Evolutionary conservation across 2,888 invertebrate species (phyloP), one percentile per base, ranked within the genome.

Genomic region (Theristus sp.): DNA sequence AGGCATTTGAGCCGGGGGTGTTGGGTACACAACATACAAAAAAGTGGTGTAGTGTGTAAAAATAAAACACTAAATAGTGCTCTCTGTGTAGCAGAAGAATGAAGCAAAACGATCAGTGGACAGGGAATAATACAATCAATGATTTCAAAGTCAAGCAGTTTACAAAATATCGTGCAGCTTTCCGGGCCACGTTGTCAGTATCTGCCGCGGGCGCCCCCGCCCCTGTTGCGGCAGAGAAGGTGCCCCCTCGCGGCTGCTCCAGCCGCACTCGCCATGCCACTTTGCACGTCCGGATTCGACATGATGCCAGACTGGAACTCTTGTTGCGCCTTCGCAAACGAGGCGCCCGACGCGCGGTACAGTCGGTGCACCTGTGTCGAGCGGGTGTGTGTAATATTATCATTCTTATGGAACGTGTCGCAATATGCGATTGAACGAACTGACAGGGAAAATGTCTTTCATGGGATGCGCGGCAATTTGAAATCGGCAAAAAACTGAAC

Each of bases 311-410:
- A 84, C 46, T 93, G 86, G 78, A 99, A 98, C 80, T 99, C 98
- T 66, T 86, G 86, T 75, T 94, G 93, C 13, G 98, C 98, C 76
- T 98, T 98, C 55, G 89, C 88, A 75, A 99, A 83, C 71, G 94
- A 96, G 62, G 96, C 96, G 60, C 90, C 94, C 59, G 89, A 87
- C 70, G 87, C 89, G 64, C 94, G 83, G 78, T 94, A 98, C 77
- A 96, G 88, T 68, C 87, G 83, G 77, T 96, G 96, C 62, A 98
- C 89, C 91, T 93, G 74, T n/a, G n/a, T n/a, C n/a, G n/a, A n/a
- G n/a, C n/a, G n/a, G n/a, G n/a, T n/a, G n/a, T n/a, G n/a, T n/a
- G n/a, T n/a, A n/a, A n/a, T n/a, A n/a, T n/a, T n/a, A 38, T 38
- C 10, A 38, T 13, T 38, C n/a, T 38, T 17, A 38, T 38, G 6